phyloP scores from a whole-genome alignment of 2,888 invertebrate genomes.

The Lithophane ornitopus region DNA sequence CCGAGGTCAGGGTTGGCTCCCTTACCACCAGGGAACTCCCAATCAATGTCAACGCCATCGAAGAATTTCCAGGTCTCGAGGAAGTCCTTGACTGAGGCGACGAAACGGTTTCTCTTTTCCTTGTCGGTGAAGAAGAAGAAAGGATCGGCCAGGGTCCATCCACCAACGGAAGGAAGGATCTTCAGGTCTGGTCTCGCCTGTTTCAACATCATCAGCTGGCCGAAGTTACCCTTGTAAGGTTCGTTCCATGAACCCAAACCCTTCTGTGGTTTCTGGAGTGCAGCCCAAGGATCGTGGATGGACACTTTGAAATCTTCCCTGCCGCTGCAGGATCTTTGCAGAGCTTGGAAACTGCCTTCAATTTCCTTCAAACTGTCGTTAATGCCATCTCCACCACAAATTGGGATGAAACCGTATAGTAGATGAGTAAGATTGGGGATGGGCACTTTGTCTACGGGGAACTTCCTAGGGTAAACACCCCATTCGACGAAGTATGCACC shows the following conservation, averaged over 20 bases:
- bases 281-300: constrained; percentile 89
- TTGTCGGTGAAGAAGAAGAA: constrained; percentile 87
- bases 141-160: constrained; percentile 88
- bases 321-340: constrained; percentile 87
- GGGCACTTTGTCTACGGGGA: constrained; percentile 85
- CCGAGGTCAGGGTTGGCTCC: constrained; percentile 87
- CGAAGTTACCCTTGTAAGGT: constrained; percentile 89
- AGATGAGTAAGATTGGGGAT: constrained; percentile 87
- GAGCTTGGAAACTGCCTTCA: constrained; percentile 88
- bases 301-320: constrained; percentile 88
- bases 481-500: constrained; percentile 88
- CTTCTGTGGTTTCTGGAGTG: constrained; percentile 87
- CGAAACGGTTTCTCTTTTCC: constrained; percentile 83
- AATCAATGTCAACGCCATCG: constrained; percentile 88
- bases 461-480: constrained; percentile 88
- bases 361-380: constrained; percentile 89
- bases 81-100: constrained; percentile 87
- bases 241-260: constrained; percentile 88
- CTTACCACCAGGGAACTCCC: constrained; percentile 89
- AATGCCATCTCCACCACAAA: constrained; percentile 88
- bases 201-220: constrained; percentile 87
- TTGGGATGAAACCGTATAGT: constrained; percentile 87
- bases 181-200: constrained; percentile 86
- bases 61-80: constrained; percentile 89
- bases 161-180: constrained; percentile 86